phyloP scores from a whole-genome alignment of 2,888 invertebrate species.

The Acrobasis suavella region DNA sequence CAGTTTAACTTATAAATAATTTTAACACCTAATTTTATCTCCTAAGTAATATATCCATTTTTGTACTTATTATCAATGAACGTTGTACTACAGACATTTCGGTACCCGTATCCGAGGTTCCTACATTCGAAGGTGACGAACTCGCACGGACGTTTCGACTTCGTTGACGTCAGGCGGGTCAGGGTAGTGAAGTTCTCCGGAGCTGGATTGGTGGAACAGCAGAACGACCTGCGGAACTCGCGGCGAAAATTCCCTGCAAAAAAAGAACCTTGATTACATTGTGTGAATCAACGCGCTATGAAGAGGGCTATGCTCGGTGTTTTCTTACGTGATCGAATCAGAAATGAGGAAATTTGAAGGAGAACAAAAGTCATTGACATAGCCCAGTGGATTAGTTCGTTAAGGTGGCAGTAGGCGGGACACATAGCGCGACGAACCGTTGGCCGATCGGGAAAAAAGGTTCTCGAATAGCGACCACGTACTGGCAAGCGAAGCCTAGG shows the following conservation, averaged over 20 bases:
- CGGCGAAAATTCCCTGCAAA: constrained; percentile 86
- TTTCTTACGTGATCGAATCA: too few species aligned
- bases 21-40: background rate
- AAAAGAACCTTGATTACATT: background rate
- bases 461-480: too few species aligned
- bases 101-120: constrained; percentile 28
- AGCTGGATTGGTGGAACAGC: constrained; percentile 45
- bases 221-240: constrained; percentile 85
- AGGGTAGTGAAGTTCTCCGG: constrained; percentile 56
- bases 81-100: background rate
- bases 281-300: too few species aligned
- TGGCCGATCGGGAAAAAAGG: too few species aligned
- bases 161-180: constrained; percentile 56
- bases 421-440: too few species aligned
- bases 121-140: constrained; percentile 36
- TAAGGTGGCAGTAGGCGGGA: too few species aligned
- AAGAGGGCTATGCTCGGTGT: too few species aligned
- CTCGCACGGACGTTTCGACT: constrained; percentile 41
- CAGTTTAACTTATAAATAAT: too few species aligned
- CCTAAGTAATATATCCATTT: background rate
- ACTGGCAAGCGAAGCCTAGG: too few species aligned
- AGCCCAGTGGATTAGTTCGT: too few species aligned
- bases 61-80: background rate
- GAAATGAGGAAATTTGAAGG: too few species aligned
- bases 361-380: too few species aligned